These are phyloP conservation scores for Ondatra zibethicus DNA, from an alignment of 2,113 vertebrate genomes.

Conservation along the genomic window DNA sequence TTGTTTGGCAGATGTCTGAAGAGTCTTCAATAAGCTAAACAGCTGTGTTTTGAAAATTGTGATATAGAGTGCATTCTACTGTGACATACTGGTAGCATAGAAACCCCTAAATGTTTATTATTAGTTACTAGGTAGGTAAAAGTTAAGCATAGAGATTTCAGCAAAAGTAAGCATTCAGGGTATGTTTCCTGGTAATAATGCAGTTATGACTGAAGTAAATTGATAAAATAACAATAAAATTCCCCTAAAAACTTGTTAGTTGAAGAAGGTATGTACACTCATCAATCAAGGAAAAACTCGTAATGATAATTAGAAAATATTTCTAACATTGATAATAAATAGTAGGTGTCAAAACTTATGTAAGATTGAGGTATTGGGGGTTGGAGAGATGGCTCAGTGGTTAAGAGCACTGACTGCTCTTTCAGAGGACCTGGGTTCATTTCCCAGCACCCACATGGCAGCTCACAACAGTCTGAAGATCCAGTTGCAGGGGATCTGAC, in stretches of 20 bases:
- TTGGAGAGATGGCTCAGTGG: no score
- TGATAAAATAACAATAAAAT: conserved; percentile 2
- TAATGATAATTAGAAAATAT: conserved; percentile 56
- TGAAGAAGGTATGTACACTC: conserved; percentile 1
- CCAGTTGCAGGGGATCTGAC: no score
- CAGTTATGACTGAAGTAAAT: conserved; percentile 47
- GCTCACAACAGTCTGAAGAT: no score
- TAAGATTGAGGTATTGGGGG: not conserved
- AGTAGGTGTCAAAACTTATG: conserved; percentile 5
- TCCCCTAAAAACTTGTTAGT: not conserved
- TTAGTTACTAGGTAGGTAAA: conserved; percentile 25
- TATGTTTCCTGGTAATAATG: conserved; percentile 12
- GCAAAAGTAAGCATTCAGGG: conserved; percentile 33
- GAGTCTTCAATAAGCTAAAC: not conserved
- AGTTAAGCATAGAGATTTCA: conserved; percentile 37
- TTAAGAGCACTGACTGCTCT: no score
- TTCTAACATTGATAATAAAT: conserved; percentile 31
- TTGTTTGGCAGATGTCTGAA: not conserved
- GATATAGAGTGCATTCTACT: conserved; percentile 36
- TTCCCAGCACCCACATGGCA: no score
- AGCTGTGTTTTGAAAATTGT: not conserved
- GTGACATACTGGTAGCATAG: not conserved
- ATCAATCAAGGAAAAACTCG: conserved; percentile 27
- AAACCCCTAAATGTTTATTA: not conserved
- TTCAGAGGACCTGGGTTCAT: no score